These are phyloP conservation scores for Phenganax marumi DNA, from an alignment of 92 coral and sea anemone genomes.

Conservation along the genomic window DNA sequence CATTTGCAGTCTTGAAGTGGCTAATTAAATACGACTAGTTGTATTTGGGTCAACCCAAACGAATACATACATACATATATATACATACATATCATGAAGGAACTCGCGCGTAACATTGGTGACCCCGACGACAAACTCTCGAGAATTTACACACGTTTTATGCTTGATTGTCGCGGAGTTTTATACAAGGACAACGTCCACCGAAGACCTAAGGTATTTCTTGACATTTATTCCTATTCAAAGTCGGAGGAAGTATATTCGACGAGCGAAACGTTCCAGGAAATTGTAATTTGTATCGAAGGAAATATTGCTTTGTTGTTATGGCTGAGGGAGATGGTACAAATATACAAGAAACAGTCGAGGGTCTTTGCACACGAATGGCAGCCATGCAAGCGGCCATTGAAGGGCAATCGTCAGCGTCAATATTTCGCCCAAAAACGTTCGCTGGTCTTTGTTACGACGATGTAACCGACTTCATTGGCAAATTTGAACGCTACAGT, in stretches of 20 bases:
- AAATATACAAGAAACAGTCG: neutral
- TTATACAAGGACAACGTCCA: too few relatives aligned
- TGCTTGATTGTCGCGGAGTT: too few relatives aligned
- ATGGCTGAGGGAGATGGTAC: neutral
- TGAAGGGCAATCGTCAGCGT: neutral
- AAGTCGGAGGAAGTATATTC: neutral
- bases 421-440: neutral
- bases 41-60: too few relatives aligned
- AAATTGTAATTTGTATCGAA: too few relatives aligned
- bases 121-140: constrained; percentile 6
- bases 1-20: too few relatives aligned
- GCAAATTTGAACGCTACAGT: constrained; percentile 4
- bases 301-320: too few relatives aligned
- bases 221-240: too few relatives aligned
- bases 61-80: too few relatives aligned
- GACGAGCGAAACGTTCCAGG: too few relatives aligned
- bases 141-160: neutral
- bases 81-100: too few relatives aligned
- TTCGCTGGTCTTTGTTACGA: constrained; percentile 10
- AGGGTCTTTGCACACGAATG: neutral
- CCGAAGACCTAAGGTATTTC: too few relatives aligned
- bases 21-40: too few relatives aligned
- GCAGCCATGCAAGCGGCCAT: constrained; percentile 16
- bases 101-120: constrained; percentile 6
- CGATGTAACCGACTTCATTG: neutral